These are phyloP conservation scores for Grus americana DNA, from an alignment of 2,113 vertebrate species.

Conservation along the genomic window DNA sequence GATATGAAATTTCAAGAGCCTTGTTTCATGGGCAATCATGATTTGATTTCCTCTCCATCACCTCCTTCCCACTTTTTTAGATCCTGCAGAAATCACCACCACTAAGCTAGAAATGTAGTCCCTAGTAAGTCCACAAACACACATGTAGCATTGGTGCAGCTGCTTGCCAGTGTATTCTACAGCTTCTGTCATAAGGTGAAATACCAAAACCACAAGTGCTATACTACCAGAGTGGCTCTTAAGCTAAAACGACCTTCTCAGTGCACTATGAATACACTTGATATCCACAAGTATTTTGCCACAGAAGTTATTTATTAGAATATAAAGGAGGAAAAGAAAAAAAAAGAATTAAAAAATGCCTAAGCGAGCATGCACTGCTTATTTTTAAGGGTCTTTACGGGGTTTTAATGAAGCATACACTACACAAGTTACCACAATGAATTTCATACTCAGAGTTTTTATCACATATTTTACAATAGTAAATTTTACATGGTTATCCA, in stretches of 20 bases:
- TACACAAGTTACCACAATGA: not conserved
- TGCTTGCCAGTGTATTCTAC: not conserved
- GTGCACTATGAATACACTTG: not conserved
- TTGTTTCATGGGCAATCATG: not conserved
- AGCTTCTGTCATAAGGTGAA: not conserved
- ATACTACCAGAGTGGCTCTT: not conserved
- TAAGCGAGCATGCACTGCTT: not conserved
- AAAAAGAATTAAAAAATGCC: not conserved
- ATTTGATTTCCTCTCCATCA: not conserved
- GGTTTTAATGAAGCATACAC: not conserved
- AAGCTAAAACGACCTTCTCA: not conserved
- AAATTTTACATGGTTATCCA: not conserved
- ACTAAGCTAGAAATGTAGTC: not conserved
- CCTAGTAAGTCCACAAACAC: not conserved
- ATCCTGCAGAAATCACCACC: not conserved
- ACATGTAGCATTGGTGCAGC: fast-evolving
- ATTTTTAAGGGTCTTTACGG: not conserved
- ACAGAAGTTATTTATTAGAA: not conserved
- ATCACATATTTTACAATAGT: not conserved
- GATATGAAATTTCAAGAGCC: not conserved
- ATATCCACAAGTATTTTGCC: not conserved
- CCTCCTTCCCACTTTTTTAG: not conserved
- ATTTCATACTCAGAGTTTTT: not conserved
- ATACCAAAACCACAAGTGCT: not conserved
- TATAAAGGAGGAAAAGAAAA: not conserved